These are phyloP conservation scores for Elaphurus davidianus DNA, from an alignment of 2,113 vertebrate genomes.

Conservation along the genomic window DNA sequence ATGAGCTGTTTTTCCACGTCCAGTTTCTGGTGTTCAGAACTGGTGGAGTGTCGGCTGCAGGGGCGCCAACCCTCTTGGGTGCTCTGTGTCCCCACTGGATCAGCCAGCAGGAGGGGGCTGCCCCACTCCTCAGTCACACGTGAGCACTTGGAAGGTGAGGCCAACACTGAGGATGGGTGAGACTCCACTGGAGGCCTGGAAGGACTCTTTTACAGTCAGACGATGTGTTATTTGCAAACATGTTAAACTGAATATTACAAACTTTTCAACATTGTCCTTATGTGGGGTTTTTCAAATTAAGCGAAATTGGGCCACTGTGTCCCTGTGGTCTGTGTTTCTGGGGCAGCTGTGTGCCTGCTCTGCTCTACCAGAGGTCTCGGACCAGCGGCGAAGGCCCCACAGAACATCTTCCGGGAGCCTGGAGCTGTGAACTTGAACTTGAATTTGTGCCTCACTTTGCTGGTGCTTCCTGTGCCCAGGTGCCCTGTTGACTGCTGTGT, in stretches of 20 bases:
- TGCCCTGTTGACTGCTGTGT: background rate
- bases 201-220: background rate
- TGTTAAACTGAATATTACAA: background rate
- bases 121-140: background rate
- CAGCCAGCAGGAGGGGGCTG: background rate
- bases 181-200: background rate
- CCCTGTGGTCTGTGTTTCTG: slow-evolving; percentile 83
- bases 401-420: slow-evolving; percentile 41
- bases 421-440: background rate
- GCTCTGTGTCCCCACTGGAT: background rate
- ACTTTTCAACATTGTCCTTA: slow-evolving; percentile 66
- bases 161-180: too few relatives aligned
- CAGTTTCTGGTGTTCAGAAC: background rate
- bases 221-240: slow-evolving; percentile 29
- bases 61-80: too few relatives aligned
- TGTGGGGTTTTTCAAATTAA: slow-evolving; percentile 65
- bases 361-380: slow-evolving; percentile 24
- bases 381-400: background rate
- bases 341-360: slow-evolving; percentile 75
- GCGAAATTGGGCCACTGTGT: slow-evolving; percentile 83
- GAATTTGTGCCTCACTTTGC: background rate
- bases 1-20: background rate
- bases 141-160: background rate
- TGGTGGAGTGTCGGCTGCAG: background rate
- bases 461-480: background rate